A percentile compares a stretch with the other conserved stretches of the same genome.
phyloP scores from a whole-genome alignment of 2,797 vertebrate genomes.

The Clarias fuscus region DNA sequence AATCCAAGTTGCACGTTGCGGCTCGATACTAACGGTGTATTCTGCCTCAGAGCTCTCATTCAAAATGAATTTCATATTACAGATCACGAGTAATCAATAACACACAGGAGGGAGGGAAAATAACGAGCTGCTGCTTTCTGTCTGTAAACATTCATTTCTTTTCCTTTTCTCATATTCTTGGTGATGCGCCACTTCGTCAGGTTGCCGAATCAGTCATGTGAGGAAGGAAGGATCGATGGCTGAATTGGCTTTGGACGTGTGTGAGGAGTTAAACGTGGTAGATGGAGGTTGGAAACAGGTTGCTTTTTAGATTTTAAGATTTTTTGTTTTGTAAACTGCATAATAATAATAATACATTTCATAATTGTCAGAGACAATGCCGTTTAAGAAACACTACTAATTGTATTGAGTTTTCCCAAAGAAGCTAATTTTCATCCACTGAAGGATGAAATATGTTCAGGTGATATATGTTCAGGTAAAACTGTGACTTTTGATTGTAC shows the following conservation, averaged over 20 bases:
- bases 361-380: background rate
- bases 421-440: background rate
- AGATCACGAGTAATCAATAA: conserved; percentile 14
- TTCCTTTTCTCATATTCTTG: background rate
- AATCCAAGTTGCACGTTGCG: background rate
- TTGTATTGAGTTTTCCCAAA: background rate
- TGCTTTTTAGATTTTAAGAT: background rate
- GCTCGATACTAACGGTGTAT: background rate
- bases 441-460: too few relatives aligned
- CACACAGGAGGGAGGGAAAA: background rate
- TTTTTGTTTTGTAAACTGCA: background rate
- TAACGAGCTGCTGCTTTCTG: background rate
- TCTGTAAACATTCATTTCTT: background rate
- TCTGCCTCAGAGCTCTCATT: background rate
- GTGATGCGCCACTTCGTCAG: background rate
- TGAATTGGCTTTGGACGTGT: background rate
- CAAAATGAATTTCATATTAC: background rate
- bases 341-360: too few relatives aligned
- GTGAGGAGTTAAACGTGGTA: background rate
- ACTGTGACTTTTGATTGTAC: too few relatives aligned
- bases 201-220: background rate
- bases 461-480: too few relatives aligned
- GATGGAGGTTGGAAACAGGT: background rate
- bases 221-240: background rate
- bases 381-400: background rate